phyloP scores from a whole-genome alignment of 2,888 invertebrate genomes.

The Dichetophora obliterata region DNA sequence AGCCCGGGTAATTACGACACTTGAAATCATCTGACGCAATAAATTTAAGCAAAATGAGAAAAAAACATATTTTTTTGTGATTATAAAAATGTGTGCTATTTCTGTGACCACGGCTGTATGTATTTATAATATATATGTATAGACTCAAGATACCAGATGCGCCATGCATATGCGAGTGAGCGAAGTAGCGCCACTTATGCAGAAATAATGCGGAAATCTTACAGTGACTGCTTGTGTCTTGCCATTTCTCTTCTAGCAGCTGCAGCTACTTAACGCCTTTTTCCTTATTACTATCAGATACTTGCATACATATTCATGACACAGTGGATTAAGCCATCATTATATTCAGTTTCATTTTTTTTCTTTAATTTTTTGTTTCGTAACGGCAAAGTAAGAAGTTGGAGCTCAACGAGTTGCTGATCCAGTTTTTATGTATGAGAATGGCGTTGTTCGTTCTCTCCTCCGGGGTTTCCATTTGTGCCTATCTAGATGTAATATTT shows the following conservation, averaged over 20 bases:
- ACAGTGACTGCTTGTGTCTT: background rate
- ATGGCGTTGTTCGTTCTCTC: background rate
- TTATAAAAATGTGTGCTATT: too few relatives aligned
- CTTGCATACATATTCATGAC: conserved; percentile 14
- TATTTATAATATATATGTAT: background rate
- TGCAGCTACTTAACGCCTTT: conserved; percentile 15
- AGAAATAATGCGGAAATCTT: conserved; percentile 30
- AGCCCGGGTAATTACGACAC: too few relatives aligned
- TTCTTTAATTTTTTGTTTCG: background rate
- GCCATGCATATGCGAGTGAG: background rate
- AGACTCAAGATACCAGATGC: background rate
- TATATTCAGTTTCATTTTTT: conserved; percentile 1
- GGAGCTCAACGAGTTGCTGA: background rate
- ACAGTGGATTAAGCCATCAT: conserved; percentile 27
- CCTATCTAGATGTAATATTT: background rate
- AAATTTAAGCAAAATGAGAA: too few relatives aligned
- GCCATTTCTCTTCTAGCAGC: background rate
- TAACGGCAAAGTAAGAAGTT: background rate
- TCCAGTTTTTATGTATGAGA: too few relatives aligned
- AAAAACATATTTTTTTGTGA: too few relatives aligned
- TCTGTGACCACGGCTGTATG: too few relatives aligned
- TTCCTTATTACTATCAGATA: background rate
- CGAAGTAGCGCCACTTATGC: background rate
- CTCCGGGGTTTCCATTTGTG: background rate
- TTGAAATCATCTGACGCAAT: too few relatives aligned